Evolutionary conservation across 2,113 vertebrate genomes (phyloP).

Genomic region (Drymodes brunneopygia): DNA sequence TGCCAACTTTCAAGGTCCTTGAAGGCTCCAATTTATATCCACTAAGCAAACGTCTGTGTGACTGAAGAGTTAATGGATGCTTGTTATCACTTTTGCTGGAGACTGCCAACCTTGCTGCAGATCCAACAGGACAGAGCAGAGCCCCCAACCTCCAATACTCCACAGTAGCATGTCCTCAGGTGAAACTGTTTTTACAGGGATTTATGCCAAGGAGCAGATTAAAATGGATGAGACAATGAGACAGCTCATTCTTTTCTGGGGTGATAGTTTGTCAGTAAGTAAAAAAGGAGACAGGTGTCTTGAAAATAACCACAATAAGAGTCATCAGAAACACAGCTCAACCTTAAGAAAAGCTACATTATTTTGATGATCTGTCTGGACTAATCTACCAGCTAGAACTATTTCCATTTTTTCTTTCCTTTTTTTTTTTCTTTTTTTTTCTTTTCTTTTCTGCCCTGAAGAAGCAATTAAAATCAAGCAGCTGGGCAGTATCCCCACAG

Average conservation of each 20-base stretch:
- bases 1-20: background rate
- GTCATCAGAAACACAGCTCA: background rate
- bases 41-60: background rate
- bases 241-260: background rate
- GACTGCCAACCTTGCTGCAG: background rate
- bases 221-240: background rate
- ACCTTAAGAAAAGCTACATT: background rate
- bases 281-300: background rate
- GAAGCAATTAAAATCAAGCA: conserved; percentile 42
- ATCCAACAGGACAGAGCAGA: background rate
- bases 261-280: background rate
- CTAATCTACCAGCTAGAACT: background rate
- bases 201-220: background rate
- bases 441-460: background rate
- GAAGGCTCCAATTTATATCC: background rate
- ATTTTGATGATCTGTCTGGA: background rate
- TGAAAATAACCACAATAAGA: background rate
- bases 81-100: background rate
- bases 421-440: background rate
- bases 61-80: background rate
- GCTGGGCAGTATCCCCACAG: background rate
- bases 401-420: background rate
- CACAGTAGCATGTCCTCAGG: background rate
- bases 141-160: background rate
- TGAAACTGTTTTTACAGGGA: background rate